Evolutionary conservation across 2,113 vertebrate genomes (phyloP).

Genomic region (Campylomormyrus numenius): DNA sequence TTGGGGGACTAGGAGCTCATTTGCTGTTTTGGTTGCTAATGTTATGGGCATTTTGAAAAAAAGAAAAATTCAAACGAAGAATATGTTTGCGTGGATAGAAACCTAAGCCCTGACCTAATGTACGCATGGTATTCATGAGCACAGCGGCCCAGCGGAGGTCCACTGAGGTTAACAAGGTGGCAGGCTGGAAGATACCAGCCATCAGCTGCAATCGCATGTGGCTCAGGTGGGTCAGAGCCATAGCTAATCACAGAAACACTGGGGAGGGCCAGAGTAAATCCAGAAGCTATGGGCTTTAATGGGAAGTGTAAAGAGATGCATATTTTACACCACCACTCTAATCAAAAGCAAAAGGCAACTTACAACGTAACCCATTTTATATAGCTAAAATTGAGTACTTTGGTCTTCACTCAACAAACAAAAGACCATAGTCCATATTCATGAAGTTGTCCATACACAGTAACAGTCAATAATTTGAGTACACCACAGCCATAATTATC

Average conservation of each 20-base stretch:
- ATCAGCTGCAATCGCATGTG: neutral
- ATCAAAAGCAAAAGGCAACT: neutral
- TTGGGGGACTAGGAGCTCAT: neutral
- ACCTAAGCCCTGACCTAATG: neutral
- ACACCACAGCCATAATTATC: neutral
- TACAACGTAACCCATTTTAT: neutral
- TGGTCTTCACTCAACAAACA: neutral
- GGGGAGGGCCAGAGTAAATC: neutral
- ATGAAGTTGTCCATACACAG: neutral
- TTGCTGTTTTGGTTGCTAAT: neutral
- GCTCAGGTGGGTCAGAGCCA: neutral
- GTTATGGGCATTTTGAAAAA: neutral
- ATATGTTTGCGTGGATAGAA: neutral
- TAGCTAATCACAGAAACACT: neutral
- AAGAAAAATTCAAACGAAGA: neutral
- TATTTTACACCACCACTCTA: neutral
- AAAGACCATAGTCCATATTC: neutral
- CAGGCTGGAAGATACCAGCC: neutral
- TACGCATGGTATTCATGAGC: neutral
- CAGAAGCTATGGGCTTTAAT: neutral
- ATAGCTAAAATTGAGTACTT: neutral
- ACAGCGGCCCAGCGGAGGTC: neutral
- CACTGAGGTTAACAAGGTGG: neutral
- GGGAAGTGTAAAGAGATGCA: neutral
- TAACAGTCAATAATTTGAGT: neutral